These are phyloP conservation scores for Pelecanoides urinatrix DNA, from an alignment of 2,113 vertebrate species.

Conservation along the genomic window DNA sequence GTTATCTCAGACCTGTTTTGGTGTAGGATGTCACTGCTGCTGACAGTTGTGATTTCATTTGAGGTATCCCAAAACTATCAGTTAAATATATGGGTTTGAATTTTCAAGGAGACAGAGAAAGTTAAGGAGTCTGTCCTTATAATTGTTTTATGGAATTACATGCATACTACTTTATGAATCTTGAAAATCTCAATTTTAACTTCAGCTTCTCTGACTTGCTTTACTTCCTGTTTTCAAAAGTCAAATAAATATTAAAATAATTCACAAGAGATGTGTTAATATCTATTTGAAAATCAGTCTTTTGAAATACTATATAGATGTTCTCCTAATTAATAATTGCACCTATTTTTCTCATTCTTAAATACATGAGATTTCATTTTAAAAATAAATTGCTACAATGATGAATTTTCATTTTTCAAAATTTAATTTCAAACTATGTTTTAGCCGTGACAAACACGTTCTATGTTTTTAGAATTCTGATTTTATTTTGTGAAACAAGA, in stretches of 20 bases:
- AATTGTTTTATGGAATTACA: not conserved
- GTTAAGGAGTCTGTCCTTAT: not conserved
- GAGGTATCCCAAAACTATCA: not conserved
- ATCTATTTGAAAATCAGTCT: not conserved
- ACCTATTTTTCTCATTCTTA: not conserved
- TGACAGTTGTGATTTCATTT: not conserved
- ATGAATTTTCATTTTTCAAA: not conserved
- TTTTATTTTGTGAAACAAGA: not conserved
- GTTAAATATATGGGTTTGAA: not conserved
- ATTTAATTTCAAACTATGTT: not conserved
- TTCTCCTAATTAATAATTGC: not conserved
- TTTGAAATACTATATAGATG: not conserved
- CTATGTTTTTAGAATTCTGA: not conserved
- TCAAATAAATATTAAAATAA: not conserved
- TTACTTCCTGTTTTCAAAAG: not conserved
- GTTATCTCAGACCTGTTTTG: not conserved
- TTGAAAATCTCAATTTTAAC: not conserved
- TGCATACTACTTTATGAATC: not conserved
- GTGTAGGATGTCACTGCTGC: not conserved
- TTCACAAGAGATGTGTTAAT: not conserved
- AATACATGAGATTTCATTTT: not conserved
- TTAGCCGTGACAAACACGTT: not conserved
- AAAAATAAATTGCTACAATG: not conserved
- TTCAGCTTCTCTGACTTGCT: not conserved
- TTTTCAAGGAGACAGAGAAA: not conserved